phyloP scores from a whole-genome alignment of 2,888 invertebrate species.

The Drosophila mettleri region DNA sequence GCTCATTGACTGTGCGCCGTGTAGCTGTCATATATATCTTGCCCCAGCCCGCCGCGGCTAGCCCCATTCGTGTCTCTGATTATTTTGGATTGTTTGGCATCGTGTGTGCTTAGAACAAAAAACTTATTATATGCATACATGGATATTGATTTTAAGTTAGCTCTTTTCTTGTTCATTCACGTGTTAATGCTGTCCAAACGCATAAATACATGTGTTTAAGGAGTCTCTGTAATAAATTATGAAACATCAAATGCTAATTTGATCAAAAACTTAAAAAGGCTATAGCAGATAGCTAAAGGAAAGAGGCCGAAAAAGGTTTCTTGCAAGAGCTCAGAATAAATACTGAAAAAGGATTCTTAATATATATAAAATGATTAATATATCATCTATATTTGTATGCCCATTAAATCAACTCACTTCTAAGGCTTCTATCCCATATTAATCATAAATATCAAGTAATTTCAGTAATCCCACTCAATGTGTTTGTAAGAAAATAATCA shows the following conservation, averaged over 20 bases:
- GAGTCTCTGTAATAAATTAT: background rate
- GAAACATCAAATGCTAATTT: background rate
- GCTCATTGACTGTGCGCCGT: constrained; percentile 51
- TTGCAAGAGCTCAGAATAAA: too few species aligned
- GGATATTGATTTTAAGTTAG: constrained; percentile 24
- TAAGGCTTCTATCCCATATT: background rate
- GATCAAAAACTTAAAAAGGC: background rate
- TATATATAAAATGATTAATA: too few species aligned
- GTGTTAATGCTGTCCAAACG: background rate
- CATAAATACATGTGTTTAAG: background rate
- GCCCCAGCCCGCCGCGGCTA: background rate
- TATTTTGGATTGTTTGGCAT: constrained; percentile 10
- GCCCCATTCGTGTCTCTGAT: background rate
- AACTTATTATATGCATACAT: constrained; percentile 1
- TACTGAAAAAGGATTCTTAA: too few species aligned
- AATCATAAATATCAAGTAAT: background rate
- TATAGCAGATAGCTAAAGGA: too few species aligned
- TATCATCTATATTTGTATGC: background rate
- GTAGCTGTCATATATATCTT: constrained; percentile 22
- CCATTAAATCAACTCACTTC: background rate
- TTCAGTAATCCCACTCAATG: background rate
- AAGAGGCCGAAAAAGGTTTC: too few species aligned
- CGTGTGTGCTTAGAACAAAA: constrained; percentile 5
- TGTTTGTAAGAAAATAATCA: constrained; percentile 16
- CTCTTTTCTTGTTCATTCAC: constrained; percentile 20